Percentiles rank a stretch among this genome's conserved stretches.
Conservation (phyloP, 2,888 invertebrate species). For the Athrips mouffetella region DNA sequence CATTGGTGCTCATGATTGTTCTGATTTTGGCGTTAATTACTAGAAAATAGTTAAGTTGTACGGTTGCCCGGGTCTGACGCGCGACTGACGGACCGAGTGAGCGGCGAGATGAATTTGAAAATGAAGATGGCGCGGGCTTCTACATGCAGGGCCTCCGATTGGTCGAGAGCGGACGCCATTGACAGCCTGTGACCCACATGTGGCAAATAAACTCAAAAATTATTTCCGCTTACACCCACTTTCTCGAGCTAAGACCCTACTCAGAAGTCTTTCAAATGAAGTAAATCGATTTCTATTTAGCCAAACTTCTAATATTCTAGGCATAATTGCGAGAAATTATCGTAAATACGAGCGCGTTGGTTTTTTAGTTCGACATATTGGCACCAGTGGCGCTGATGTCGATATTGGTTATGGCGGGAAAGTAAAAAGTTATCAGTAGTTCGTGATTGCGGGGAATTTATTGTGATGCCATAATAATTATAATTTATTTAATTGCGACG, state of each 20-base stretch:
- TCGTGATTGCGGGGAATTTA: background rate
- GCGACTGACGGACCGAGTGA: conserved; percentile 81
- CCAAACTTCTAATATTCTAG: background rate
- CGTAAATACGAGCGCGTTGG: conserved; percentile 37
- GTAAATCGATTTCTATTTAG: conserved; percentile 11
- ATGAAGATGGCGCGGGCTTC: conserved; percentile 88
- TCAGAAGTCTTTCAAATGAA: conserved; percentile 41
- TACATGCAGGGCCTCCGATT: conserved; percentile 56
- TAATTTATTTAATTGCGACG: too few species aligned
- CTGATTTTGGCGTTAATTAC: conserved; percentile 67
- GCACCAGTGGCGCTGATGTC: conserved; percentile 39
- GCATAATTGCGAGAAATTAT: conserved; percentile 25
- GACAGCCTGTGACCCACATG: conserved; percentile 59
- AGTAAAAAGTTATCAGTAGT: conserved; percentile 35
- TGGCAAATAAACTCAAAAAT: conserved; percentile 43
- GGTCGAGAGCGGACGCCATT: conserved; percentile 60
- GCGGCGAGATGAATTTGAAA: conserved; percentile 85
- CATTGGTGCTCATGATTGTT: conserved; percentile 79
- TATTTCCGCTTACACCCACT: conserved; percentile 28
- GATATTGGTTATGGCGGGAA: conserved; percentile 51
- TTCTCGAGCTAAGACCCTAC: conserved; percentile 10
- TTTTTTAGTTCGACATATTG: conserved; percentile 39
- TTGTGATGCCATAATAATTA: too few species aligned
- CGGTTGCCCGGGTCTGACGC: conserved; percentile 80
- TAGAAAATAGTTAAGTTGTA: conserved; percentile 63